phyloP scores from a whole-genome alignment of 2,797 vertebrate species.

The Fistularia tabacaria region DNA sequence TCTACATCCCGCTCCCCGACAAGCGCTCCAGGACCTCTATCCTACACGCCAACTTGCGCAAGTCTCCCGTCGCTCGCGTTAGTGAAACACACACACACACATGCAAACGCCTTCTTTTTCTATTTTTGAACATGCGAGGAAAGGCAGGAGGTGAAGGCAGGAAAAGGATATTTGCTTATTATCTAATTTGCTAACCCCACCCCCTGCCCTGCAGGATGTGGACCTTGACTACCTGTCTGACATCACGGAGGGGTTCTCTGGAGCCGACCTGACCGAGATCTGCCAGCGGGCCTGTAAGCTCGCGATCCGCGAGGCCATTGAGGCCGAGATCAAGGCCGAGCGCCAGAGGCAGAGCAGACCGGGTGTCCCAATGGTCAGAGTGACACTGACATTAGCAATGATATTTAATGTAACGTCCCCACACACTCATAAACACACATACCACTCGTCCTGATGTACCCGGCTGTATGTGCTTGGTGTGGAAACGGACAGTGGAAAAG shows the following conservation, averaged over 20 bases:
- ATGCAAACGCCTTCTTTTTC: background rate
- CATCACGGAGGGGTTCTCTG: constrained; percentile 98
- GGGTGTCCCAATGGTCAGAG: constrained; percentile 88
- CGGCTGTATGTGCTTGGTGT: constrained; percentile 45
- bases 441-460: constrained; percentile 33
- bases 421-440: constrained; percentile 1
- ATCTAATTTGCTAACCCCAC: background rate
- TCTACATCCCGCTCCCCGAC: constrained; percentile 95
- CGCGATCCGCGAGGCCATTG: constrained; percentile 95
- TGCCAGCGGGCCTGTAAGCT: constrained; percentile 97
- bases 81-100: background rate
- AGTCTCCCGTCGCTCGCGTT: constrained; percentile 94
- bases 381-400: too few species aligned
- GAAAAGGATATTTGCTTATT: background rate
- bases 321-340: constrained; percentile 94
- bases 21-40: constrained; percentile 97
- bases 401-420: background rate
- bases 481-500: constrained; percentile 41
- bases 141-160: too few species aligned
- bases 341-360: constrained; percentile 96
- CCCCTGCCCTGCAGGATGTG: constrained; percentile 79
- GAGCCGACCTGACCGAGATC: constrained; percentile 95
- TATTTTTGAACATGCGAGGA: background rate
- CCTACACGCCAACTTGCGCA: constrained; percentile 95
- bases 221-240: constrained; percentile 95